These are phyloP conservation scores for Pseudoatta argentina DNA, from an alignment of 1,140 invertebrate species.

Conservation along the genomic window DNA sequence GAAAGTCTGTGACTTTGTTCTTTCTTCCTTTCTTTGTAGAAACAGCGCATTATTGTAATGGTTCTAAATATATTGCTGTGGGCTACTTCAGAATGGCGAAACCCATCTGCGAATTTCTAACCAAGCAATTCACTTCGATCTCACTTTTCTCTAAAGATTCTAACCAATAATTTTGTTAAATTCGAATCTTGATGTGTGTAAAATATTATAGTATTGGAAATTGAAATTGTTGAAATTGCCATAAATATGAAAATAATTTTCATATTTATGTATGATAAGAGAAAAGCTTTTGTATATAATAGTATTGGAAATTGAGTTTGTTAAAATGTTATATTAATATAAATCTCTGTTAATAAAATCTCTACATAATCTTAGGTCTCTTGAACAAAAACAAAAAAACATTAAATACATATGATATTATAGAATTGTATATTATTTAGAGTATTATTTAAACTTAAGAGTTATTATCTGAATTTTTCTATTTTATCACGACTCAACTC, in stretches of 20 bases:
- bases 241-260: neutral
- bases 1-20: neutral
- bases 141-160: conserved; percentile 1
- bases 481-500: neutral
- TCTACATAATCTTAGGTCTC: neutral
- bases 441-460: neutral
- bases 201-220: too few species aligned
- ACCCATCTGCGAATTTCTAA: neutral
- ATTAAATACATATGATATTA: neutral
- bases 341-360: neutral
- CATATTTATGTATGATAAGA: neutral
- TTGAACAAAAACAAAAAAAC: neutral
- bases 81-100: conserved; percentile 4
- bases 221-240: too few species aligned
- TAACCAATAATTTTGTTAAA: conserved; percentile 6
- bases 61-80: neutral
- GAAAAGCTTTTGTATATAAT: neutral
- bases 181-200: neutral
- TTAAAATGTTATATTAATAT: neutral
- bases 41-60: neutral
- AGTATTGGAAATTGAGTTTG: neutral
- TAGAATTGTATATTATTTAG: neutral
- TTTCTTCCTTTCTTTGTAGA: neutral
- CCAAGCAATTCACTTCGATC: neutral
- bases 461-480: neutral